Percentiles rank a stretch among this genome's conserved stretches.
Evolutionary conservation across 2,888 invertebrate species (phyloP).

Genomic region (Antheraea yamamai): DNA sequence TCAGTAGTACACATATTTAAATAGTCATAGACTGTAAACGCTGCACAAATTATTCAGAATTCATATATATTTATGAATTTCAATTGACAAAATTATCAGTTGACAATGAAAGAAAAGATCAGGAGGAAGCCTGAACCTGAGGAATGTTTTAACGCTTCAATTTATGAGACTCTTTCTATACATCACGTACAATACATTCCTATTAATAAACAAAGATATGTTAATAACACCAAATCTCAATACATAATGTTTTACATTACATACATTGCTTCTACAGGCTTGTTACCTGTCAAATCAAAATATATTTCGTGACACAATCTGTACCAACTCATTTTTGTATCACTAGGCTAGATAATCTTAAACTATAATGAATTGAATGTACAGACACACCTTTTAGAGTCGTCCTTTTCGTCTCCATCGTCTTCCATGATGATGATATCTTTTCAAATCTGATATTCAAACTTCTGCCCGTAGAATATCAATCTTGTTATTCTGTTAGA

Average conservation of each 20-base stretch:
- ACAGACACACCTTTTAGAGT: conserved; percentile 87
- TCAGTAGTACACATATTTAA: too few species aligned
- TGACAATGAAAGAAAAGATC: too few species aligned
- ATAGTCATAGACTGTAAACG: too few species aligned
- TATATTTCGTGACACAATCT: not conserved
- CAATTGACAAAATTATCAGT: too few species aligned
- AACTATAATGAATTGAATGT: not conserved
- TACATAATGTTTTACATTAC: not conserved
- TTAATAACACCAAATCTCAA: not conserved
- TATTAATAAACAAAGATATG: not conserved
- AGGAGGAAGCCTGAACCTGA: too few species aligned
- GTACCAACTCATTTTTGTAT: not conserved
- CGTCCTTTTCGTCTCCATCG: conserved; percentile 92
- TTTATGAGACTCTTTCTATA: not conserved
- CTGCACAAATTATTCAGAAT: too few species aligned
- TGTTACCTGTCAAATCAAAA: not conserved
- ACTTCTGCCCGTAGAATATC: not conserved
- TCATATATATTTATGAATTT: too few species aligned
- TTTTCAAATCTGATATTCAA: not conserved
- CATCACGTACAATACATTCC: not conserved
- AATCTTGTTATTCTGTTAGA: conserved; percentile 3
- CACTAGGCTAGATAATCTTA: not conserved
- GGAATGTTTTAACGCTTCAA: not conserved
- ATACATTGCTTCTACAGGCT: not conserved
- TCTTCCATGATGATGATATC: conserved; percentile 84